Conservation (phyloP, 2,797 vertebrate genomes). For the Myoxocephalus aenaeus region DNA sequence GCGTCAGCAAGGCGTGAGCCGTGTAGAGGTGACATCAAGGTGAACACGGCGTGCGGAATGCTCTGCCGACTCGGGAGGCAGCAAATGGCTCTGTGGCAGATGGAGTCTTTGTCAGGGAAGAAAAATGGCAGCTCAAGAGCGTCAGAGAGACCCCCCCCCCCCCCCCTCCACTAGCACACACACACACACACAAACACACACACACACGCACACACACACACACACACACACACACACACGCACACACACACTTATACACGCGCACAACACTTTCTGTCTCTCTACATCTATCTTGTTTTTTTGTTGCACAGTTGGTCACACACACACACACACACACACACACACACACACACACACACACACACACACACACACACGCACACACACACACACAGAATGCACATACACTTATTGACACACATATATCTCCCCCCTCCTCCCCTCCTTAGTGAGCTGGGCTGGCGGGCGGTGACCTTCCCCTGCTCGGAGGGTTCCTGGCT, state of each 20-base stretch:
- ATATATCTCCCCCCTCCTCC: slow-evolving; percentile 5
- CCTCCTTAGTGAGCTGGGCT: slow-evolving; percentile 73
- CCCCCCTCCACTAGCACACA: not conserved
- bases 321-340: slow-evolving; percentile 10
- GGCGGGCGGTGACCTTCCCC: slow-evolving; percentile 90
- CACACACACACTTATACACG: slow-evolving; percentile 7
- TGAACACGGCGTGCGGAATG: slow-evolving; percentile 88
- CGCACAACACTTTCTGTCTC: slow-evolving; percentile 44
- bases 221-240: slow-evolving; percentile 36
- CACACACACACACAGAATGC: slow-evolving; percentile 23
- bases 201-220: slow-evolving; percentile 30
- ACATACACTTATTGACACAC: slow-evolving; percentile 50
- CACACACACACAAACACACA: slow-evolving; percentile 18
- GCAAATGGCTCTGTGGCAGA: slow-evolving; percentile 97
- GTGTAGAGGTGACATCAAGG: slow-evolving; percentile 96
- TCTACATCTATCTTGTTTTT: slow-evolving; percentile 39
- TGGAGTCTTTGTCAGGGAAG: slow-evolving; percentile 98
- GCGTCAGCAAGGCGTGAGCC: slow-evolving; percentile 80
- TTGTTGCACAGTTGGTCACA: slow-evolving; percentile 52
- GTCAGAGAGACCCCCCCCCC: slow-evolving; percentile 73
- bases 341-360: slow-evolving; percentile 3
- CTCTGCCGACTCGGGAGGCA: slow-evolving; percentile 88
- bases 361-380: slow-evolving; percentile 31
- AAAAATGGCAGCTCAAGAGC: slow-evolving; percentile 96
- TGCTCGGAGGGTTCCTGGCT: slow-evolving; percentile 83